A percentile compares a stretch with the other conserved stretches of the same genome.
phyloP scores from a whole-genome alignment of 2,113 vertebrate genomes.

The Arenaria interpres region DNA sequence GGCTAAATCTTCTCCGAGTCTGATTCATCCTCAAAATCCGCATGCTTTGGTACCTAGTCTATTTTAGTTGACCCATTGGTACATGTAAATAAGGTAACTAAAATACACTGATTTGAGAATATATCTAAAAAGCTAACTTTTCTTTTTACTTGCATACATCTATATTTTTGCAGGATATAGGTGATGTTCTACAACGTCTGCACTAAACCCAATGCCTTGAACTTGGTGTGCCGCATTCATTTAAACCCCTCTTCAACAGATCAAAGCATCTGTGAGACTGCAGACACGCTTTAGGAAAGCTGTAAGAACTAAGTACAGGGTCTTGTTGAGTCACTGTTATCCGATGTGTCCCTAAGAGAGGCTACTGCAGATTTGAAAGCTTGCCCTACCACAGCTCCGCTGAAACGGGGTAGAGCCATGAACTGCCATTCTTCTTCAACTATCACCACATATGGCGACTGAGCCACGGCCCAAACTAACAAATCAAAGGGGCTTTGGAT shows the following conservation, averaged over 20 bases:
- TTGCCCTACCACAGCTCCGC: background rate
- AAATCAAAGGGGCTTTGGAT: background rate
- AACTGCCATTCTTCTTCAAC: background rate
- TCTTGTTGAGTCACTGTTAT: background rate
- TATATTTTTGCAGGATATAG: background rate
- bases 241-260: background rate
- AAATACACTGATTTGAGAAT: background rate
- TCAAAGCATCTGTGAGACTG: background rate
- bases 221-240: background rate
- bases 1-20: background rate
- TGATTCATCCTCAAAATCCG: background rate
- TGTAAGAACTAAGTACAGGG: background rate
- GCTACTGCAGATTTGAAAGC: background rate
- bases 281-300: background rate
- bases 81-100: background rate
- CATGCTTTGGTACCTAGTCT: background rate
- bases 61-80: background rate
- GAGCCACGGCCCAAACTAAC: background rate
- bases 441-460: background rate
- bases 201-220: background rate
- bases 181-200: background rate
- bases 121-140: background rate
- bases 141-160: background rate
- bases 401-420: background rate
- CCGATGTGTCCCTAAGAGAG: background rate